Percentiles rank a stretch among this genome's conserved stretches.
These are phyloP conservation scores for Spondyliosoma cantharus DNA, from an alignment of 2,797 vertebrate genomes.

Conservation along the genomic window DNA sequence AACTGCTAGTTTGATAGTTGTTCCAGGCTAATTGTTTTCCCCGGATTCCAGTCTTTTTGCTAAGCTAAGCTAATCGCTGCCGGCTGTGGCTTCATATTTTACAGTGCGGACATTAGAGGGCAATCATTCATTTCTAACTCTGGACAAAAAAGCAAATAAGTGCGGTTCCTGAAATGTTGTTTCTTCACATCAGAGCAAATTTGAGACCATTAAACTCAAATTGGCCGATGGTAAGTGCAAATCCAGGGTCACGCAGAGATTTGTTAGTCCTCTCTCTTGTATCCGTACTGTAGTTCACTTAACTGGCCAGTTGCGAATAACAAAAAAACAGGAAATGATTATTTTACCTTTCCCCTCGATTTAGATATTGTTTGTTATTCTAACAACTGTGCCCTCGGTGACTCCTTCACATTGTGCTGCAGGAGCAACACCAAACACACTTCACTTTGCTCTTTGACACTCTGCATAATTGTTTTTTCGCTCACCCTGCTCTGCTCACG, in stretches of 20 bases:
- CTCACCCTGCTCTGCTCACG: conserved; percentile 49
- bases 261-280: conserved; percentile 2
- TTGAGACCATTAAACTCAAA: conserved; percentile 15
- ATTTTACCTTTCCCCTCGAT: conserved; percentile 56
- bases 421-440: conserved; percentile 23
- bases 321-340: conserved; percentile 43
- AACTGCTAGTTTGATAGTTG: not conserved
- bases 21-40: not conserved
- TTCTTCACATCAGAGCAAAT: not conserved
- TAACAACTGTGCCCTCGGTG: conserved; percentile 51
- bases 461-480: conserved; percentile 59
- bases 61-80: conserved; percentile 16
- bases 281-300: conserved; percentile 22
- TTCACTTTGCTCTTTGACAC: conserved; percentile 58
- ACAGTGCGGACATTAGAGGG: not conserved
- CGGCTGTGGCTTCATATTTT: not conserved
- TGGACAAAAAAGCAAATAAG: conserved; percentile 13
- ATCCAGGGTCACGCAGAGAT: conserved; percentile 4
- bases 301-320: conserved; percentile 39
- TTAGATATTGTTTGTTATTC: conserved; percentile 67
- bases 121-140: not conserved
- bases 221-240: not conserved
- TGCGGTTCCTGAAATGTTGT: conserved; percentile 19
- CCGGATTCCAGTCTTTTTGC: not conserved
- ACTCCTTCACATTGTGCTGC: conserved; percentile 44